A percentile compares a stretch with the other conserved stretches of the same genome.
These are phyloP conservation scores for Drosophila putrida DNA, from an alignment of 2,888 invertebrate genomes.

Conservation along the genomic window DNA sequence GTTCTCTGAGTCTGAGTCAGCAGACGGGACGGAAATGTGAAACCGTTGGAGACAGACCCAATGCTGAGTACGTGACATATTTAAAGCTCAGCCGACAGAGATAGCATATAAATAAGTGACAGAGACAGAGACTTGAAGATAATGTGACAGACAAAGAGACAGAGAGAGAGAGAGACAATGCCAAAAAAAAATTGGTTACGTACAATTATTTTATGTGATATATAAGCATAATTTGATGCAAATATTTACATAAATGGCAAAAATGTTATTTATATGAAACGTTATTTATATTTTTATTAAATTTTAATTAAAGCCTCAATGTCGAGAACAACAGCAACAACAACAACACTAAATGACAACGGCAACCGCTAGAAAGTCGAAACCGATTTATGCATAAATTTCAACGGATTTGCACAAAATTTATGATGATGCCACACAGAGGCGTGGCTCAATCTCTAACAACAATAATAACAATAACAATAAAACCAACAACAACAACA, in stretches of 20 bases:
- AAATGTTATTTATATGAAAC: no score
- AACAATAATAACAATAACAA: conserved; percentile 17
- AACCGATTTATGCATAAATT: conserved; percentile 70
- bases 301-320: conserved; percentile 62
- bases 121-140: background rate
- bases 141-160: background rate
- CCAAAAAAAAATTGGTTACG: conserved; percentile 17
- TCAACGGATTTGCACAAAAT: conserved; percentile 61
- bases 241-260: conserved; percentile 54
- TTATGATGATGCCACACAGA: conserved; percentile 48
- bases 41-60: conserved; percentile 39
- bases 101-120: background rate
- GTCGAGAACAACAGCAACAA: conserved; percentile 54
- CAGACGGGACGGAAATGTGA: conserved; percentile 59
- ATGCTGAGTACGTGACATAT: conserved; percentile 58
- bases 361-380: conserved; percentile 41
- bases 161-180: conserved; percentile 1
- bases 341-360: conserved; percentile 4
- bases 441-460: conserved; percentile 39
- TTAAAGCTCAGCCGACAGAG: conserved; percentile 27
- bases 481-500: conserved; percentile 12
- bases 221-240: conserved; percentile 64
- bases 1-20: conserved; percentile 62
- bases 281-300: conserved; percentile 8
- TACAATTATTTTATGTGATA: conserved; percentile 47